Conservation (phyloP, 2,113 vertebrate species). For the Barnardius zonarius region DNA sequence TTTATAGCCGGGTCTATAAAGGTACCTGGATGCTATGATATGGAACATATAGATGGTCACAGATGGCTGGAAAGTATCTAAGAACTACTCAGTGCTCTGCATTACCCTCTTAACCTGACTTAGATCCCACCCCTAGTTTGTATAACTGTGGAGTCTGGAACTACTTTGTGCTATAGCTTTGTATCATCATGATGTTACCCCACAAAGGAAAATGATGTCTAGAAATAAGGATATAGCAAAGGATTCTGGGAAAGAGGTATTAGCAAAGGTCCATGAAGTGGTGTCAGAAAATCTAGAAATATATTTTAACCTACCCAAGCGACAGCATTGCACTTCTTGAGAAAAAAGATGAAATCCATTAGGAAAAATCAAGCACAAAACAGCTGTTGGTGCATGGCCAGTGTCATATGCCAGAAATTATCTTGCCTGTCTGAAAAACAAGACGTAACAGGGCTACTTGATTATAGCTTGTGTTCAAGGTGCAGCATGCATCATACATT, state of each 20-base stretch:
- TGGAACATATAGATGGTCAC: background rate
- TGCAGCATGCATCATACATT: background rate
- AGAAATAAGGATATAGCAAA: background rate
- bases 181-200: background rate
- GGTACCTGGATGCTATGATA: background rate
- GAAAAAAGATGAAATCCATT: background rate
- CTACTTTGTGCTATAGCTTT: background rate
- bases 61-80: background rate
- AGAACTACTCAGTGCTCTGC: background rate
- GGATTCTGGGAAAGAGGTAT: background rate
- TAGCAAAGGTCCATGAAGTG: background rate
- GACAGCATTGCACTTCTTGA: background rate
- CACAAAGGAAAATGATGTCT: background rate
- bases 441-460: background rate
- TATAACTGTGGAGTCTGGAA: background rate
- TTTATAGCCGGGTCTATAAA: background rate
- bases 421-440: rapidly evolving
- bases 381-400: background rate
- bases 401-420: background rate
- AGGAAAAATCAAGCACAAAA: background rate
- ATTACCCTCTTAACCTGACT: background rate
- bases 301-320: background rate
- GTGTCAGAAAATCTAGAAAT: background rate
- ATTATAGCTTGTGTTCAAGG: background rate
- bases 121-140: background rate